These are phyloP conservation scores for Axea sp. DNA, from an alignment of 2,888 invertebrate genomes.

Conservation along the genomic window DNA sequence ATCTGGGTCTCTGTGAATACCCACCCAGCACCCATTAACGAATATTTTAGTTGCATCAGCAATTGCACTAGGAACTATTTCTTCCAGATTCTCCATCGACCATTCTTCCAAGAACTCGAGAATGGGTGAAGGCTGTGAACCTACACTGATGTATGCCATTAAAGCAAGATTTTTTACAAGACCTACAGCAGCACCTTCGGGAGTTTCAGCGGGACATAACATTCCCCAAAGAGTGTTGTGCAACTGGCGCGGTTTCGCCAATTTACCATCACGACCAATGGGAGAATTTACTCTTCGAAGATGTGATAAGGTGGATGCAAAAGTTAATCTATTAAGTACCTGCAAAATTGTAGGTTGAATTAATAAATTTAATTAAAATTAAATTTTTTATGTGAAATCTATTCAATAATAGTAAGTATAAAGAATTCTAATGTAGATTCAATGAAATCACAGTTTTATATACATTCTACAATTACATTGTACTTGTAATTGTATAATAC, in stretches of 20 bases:
- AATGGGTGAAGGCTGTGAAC: slow-evolving; percentile 99
- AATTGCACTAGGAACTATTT: slow-evolving; percentile 99
- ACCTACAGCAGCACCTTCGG: slow-evolving; percentile 98
- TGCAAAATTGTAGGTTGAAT: too few relatives aligned
- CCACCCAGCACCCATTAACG: slow-evolving; percentile 99
- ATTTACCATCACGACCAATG: slow-evolving; percentile 98
- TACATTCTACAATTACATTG: too few relatives aligned
- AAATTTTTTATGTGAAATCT: too few relatives aligned
- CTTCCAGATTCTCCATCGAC: slow-evolving; percentile 99
- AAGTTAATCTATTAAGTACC: slow-evolving; percentile 98
- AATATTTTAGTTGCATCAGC: slow-evolving; percentile 99
- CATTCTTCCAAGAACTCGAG: slow-evolving; percentile 99
- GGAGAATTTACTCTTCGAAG: slow-evolving; percentile 98
- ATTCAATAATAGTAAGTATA: too few relatives aligned
- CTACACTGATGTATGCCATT: slow-evolving; percentile 99
- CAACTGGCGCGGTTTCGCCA: slow-evolving; percentile 98
- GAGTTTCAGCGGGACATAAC: slow-evolving; percentile 99
- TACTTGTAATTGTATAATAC: too few relatives aligned
- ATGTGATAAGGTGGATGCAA: slow-evolving; percentile 99
- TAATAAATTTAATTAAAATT: too few relatives aligned
- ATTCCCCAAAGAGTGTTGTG: slow-evolving; percentile 99
- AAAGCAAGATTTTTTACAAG: slow-evolving; percentile 99
- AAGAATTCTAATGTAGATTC: too few relatives aligned
- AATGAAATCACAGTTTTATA: too few relatives aligned
- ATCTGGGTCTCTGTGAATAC: slow-evolving; percentile 99